Evolutionary conservation across 2,113 vertebrate genomes (phyloP).

Genomic region (Paramisgurnus dabryanus): DNA sequence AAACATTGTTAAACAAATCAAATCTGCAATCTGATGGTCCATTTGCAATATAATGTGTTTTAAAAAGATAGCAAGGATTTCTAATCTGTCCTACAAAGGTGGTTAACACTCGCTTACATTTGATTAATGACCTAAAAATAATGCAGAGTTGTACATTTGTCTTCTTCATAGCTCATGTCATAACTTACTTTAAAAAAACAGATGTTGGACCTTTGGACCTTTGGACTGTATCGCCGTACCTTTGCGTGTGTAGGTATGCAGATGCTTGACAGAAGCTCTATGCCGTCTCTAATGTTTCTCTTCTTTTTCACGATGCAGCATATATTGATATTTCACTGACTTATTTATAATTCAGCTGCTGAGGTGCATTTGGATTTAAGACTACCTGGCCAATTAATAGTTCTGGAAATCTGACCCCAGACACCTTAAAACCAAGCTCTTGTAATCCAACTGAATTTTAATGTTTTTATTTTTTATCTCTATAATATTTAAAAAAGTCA

Average conservation of each 20-base stretch:
- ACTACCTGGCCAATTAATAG: not conserved
- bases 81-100: too few relatives aligned
- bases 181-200: too few relatives aligned
- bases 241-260: not conserved
- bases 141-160: too few relatives aligned
- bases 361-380: conserved; percentile 1
- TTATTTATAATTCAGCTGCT: not conserved
- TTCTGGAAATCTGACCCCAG: not conserved
- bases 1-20: too few relatives aligned
- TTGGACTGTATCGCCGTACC: not conserved
- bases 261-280: conserved; percentile 12
- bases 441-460: not conserved
- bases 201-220: too few relatives aligned
- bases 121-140: too few relatives aligned
- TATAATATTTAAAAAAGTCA: not conserved
- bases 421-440: not conserved
- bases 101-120: too few relatives aligned
- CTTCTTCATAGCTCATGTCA: too few relatives aligned
- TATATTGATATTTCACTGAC: not conserved
- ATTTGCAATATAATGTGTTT: too few relatives aligned
- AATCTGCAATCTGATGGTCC: too few relatives aligned
- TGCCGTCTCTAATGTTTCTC: not conserved
- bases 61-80: too few relatives aligned
- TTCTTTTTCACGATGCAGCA: not conserved
- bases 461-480: not conserved